phyloP scores from a whole-genome alignment of 2,113 vertebrate genomes.

The Cyphomyrus plagiostoma region DNA sequence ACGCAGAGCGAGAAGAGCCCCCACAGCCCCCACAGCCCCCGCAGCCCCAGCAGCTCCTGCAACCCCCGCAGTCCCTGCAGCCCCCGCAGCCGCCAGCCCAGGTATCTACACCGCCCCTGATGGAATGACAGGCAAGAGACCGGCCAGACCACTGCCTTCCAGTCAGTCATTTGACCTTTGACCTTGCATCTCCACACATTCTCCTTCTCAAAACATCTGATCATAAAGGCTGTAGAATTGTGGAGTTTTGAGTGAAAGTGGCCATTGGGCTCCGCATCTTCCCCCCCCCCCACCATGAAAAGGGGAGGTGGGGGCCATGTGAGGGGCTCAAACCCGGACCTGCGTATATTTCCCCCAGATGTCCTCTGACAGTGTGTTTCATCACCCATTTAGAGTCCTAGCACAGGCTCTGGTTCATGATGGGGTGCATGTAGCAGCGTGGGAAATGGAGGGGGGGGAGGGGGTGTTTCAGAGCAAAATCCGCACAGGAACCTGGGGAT shows the following conservation, averaged over 20 bases:
- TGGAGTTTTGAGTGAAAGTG: neutral
- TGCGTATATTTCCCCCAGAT: constrained; percentile 25
- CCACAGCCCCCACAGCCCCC: neutral
- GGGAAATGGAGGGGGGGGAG: neutral
- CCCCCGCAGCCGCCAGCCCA: neutral
- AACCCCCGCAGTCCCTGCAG: too few species aligned
- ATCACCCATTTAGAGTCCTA: constrained; percentile 18
- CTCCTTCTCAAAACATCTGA: neutral
- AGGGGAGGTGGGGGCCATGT: neutral
- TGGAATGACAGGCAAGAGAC: neutral
- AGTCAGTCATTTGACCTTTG: neutral
- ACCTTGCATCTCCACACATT: neutral
- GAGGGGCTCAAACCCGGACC: constrained; percentile 14
- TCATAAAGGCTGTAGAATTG: neutral
- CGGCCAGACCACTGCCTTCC: neutral
- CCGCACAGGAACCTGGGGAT: neutral
- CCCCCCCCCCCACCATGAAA: neutral
- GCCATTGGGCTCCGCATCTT: neutral
- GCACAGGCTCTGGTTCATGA: constrained; percentile 2
- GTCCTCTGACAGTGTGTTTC: constrained; percentile 22
- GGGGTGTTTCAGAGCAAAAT: neutral
- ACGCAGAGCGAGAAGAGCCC: neutral
- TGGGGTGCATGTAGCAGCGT: constrained; percentile 12
- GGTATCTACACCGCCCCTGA: neutral
- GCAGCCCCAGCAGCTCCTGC: too few species aligned